Conservation (phyloP, 2,113 vertebrate genomes). For the Dromiciops gliroides region DNA sequence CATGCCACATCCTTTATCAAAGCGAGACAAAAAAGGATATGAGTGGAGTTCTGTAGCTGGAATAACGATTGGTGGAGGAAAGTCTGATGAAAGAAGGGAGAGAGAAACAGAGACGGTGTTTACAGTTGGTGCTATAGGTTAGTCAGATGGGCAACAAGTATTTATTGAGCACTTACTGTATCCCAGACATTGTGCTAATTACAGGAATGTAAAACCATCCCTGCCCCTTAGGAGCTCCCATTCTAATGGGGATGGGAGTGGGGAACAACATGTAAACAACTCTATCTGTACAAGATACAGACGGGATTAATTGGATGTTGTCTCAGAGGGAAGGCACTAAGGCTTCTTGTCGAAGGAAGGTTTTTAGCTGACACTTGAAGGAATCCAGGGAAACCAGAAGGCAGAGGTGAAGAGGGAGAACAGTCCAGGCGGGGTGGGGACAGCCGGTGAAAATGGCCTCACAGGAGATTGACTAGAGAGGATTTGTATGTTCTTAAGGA, state of each 20-base stretch:
- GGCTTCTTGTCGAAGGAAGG: not conserved
- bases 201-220: not conserved
- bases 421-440: not conserved
- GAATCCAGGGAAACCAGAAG: not conserved
- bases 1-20: conserved; percentile 48
- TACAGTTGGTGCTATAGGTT: not conserved
- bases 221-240: not conserved
- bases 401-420: not conserved
- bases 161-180: not conserved
- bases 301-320: not conserved
- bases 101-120: not conserved
- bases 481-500: not conserved
- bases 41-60: not conserved
- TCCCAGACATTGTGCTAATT: not conserved
- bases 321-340: not conserved
- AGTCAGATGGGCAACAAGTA: not conserved
- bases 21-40: not conserved
- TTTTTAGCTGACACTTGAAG: not conserved
- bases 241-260: not conserved
- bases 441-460: not conserved
- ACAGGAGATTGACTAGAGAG: not conserved
- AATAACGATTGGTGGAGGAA: not conserved
- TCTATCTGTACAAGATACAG: not conserved
- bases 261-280: not conserved
- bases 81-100: not conserved